These are phyloP conservation scores for Sturnira hondurensis DNA, from an alignment of 2,113 vertebrate genomes.

Conservation along the genomic window DNA sequence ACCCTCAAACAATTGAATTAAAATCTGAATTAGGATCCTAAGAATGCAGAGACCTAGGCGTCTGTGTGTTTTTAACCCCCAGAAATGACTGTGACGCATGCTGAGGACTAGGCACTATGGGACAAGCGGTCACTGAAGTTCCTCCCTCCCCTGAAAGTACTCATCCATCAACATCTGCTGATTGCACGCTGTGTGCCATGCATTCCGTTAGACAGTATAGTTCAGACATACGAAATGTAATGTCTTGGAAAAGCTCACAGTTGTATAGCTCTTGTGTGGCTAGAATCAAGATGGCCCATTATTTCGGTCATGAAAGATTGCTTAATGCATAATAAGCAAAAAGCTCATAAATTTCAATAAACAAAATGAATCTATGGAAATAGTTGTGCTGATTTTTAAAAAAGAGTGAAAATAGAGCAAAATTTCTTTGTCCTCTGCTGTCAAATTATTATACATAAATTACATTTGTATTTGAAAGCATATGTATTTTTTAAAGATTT, in stretches of 20 bases:
- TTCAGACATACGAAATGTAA: background rate
- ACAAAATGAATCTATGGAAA: background rate
- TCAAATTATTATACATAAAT: background rate
- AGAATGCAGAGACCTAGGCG: background rate
- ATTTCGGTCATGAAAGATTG: background rate
- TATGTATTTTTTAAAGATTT: too few species aligned
- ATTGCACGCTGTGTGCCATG: background rate
- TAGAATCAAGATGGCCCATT: background rate
- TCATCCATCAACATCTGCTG: background rate
- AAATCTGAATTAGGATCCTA: background rate
- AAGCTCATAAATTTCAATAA: background rate
- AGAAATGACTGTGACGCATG: background rate
- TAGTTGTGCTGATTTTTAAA: background rate
- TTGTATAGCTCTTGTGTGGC: background rate
- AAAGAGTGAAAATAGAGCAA: background rate
- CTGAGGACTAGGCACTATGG: background rate
- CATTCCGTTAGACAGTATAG: constrained; percentile 9
- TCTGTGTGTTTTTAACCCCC: background rate
- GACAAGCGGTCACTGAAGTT: background rate
- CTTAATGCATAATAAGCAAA: background rate
- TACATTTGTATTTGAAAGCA: constrained; percentile 25
- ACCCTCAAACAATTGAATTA: background rate
- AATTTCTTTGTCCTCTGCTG: background rate
- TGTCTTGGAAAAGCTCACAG: background rate
- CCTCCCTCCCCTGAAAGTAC: background rate